These are phyloP conservation scores for Syrrhaptes paradoxus DNA, from an alignment of 2,113 vertebrate species.

Conservation along the genomic window DNA sequence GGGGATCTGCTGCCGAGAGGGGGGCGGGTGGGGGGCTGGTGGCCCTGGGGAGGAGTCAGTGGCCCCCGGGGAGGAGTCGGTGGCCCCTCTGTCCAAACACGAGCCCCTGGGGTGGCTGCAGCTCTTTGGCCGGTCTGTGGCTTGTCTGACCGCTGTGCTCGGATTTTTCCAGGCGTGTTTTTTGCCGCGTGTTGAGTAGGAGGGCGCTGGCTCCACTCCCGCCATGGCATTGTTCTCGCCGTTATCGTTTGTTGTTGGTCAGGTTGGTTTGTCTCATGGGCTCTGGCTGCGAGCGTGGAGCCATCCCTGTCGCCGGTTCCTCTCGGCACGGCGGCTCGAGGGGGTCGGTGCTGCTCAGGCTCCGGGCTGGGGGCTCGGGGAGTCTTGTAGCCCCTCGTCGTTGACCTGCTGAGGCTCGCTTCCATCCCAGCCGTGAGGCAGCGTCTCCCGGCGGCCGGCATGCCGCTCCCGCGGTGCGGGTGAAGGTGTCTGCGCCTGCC, in stretches of 20 bases:
- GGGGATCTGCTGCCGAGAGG: neutral
- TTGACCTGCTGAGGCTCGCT: no score
- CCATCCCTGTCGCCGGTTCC: neutral
- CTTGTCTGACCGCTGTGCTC: neutral
- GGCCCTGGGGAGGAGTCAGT: no score
- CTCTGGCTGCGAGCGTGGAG: neutral
- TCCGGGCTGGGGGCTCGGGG: neutral
- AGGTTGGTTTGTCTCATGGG: neutral
- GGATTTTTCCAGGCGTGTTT: neutral
- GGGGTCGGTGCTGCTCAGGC: neutral
- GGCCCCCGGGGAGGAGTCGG: no score
- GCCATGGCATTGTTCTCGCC: fast-evolving
- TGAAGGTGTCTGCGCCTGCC: neutral
- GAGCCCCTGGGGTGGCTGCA: neutral
- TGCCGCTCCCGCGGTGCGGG: neutral
- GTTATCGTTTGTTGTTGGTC: no score
- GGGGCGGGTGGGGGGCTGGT: neutral
- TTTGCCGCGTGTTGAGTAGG: neutral
- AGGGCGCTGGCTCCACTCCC: neutral
- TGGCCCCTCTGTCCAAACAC: no score
- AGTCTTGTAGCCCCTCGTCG: neutral
- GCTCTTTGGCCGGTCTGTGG: fast-evolving
- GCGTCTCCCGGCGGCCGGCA: neutral
- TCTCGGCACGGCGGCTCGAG: neutral
- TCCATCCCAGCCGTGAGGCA: neutral